These are phyloP conservation scores for Nebria salina DNA, from an alignment of 2,888 invertebrate genomes.

Conservation along the genomic window DNA sequence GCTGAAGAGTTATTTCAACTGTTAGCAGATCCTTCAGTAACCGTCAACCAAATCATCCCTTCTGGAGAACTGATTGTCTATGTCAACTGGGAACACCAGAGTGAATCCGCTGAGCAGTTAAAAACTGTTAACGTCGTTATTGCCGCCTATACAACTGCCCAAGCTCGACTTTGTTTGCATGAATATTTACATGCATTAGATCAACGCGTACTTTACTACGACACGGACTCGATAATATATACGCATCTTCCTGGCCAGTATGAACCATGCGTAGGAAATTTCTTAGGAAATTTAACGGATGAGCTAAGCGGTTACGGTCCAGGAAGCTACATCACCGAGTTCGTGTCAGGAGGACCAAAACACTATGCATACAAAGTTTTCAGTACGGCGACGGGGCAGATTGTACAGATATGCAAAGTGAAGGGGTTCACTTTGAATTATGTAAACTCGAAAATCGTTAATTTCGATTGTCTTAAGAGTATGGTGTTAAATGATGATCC, in stretches of 20 bases:
- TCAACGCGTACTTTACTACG: conserved; percentile 45
- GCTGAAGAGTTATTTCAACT: conserved; percentile 47
- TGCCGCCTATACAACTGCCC: conserved; percentile 55
- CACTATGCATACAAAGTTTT: too few species aligned
- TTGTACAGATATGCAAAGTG: too few species aligned
- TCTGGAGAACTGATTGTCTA: conserved; percentile 48
- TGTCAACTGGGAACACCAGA: conserved; percentile 47
- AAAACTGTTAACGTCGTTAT: conserved; percentile 53
- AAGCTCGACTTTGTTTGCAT: conserved; percentile 24
- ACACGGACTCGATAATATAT: too few species aligned
- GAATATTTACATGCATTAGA: conserved; percentile 53
- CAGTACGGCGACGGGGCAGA: too few species aligned
- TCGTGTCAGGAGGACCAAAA: too few species aligned
- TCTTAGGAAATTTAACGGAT: too few species aligned
- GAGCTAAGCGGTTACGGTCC: too few species aligned
- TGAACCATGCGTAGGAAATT: too few species aligned
- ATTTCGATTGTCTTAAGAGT: conserved; percentile 41
- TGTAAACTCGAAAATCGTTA: conserved; percentile 50
- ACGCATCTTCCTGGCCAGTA: too few species aligned
- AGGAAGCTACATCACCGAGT: too few species aligned
- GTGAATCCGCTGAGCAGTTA: conserved; percentile 45
- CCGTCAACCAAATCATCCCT: conserved; percentile 47
- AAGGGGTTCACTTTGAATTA: too few species aligned
- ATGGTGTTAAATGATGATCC: conserved; percentile 6
- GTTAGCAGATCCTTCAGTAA: conserved; percentile 47